phyloP scores from a whole-genome alignment of 2,113 vertebrate genomes.

The Xerus inauris region DNA sequence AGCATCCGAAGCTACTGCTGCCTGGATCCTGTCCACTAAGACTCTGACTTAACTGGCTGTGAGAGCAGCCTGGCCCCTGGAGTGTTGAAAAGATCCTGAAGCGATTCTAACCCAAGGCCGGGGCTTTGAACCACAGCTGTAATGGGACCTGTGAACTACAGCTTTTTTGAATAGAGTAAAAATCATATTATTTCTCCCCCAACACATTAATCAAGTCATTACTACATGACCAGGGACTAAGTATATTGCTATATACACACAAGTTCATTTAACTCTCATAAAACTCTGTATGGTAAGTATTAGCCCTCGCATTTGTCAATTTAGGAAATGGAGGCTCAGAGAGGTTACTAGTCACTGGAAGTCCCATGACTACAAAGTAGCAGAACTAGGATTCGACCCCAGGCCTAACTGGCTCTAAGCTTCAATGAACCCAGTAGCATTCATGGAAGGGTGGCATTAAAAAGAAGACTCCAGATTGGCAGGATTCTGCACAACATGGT shows the following conservation, averaged over 20 bases:
- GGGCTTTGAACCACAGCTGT: background rate
- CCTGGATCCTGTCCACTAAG: accelerated
- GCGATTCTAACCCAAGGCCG: background rate
- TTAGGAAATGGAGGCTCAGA: background rate
- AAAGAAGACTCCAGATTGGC: background rate
- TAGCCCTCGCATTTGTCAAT: background rate
- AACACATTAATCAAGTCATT: background rate
- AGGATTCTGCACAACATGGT: accelerated
- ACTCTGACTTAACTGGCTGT: background rate
- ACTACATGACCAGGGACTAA: background rate
- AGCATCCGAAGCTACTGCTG: background rate
- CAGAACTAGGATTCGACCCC: background rate
- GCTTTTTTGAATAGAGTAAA: background rate
- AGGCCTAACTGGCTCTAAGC: background rate
- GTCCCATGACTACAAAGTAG: background rate
- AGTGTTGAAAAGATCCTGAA: background rate
- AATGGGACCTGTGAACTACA: background rate
- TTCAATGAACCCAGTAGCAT: background rate
- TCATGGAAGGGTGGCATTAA: background rate
- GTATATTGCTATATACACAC: background rate
- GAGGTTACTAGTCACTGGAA: background rate
- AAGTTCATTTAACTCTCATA: constrained; percentile 41
- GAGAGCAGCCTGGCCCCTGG: background rate
- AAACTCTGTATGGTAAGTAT: background rate
- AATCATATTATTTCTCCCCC: background rate